Conservation (phyloP, 2,797 vertebrate species). For the Centroberyx gerrardi region DNA sequence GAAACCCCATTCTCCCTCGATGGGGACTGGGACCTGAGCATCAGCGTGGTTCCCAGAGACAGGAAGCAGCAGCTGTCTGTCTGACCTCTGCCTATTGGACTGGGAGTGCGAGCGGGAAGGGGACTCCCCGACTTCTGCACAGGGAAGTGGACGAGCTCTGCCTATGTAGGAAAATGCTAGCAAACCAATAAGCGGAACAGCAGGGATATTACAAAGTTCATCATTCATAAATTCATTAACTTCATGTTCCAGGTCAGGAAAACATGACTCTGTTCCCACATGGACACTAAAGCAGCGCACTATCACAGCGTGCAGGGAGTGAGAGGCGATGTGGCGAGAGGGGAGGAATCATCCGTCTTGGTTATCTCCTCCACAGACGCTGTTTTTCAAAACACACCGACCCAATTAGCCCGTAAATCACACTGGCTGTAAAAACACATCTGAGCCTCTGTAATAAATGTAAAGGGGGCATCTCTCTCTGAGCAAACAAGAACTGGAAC, state of each 20-base stretch:
- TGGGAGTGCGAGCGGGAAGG: conserved; percentile 36
- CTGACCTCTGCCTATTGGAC: conserved; percentile 60
- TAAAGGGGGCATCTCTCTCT: background rate
- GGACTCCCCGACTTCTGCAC: conserved; percentile 38
- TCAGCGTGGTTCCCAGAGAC: conserved; percentile 73
- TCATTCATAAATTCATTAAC: background rate
- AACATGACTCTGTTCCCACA: background rate
- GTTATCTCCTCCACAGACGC: conserved; percentile 49
- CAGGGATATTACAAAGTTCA: background rate
- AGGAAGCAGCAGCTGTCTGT: conserved; percentile 74
- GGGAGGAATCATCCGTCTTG: conserved; percentile 39
- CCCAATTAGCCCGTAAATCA: conserved; percentile 61
- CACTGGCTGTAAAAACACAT: conserved; percentile 33
- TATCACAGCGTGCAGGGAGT: background rate
- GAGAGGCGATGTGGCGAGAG: background rate
- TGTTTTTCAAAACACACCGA: conserved; percentile 25
- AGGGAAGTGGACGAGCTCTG: conserved; percentile 29
- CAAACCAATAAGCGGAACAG: background rate
- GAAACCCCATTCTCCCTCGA: conserved; percentile 48
- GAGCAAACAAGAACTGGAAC: background rate
- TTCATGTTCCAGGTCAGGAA: too few species aligned
- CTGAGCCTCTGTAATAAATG: conserved; percentile 48
- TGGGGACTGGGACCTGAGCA: conserved; percentile 67
- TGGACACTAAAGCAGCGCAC: background rate
- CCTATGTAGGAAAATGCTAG: conserved; percentile 7